phyloP scores from a whole-genome alignment of 1,140 invertebrate species.

The Pogonomyrmex californicus region DNA sequence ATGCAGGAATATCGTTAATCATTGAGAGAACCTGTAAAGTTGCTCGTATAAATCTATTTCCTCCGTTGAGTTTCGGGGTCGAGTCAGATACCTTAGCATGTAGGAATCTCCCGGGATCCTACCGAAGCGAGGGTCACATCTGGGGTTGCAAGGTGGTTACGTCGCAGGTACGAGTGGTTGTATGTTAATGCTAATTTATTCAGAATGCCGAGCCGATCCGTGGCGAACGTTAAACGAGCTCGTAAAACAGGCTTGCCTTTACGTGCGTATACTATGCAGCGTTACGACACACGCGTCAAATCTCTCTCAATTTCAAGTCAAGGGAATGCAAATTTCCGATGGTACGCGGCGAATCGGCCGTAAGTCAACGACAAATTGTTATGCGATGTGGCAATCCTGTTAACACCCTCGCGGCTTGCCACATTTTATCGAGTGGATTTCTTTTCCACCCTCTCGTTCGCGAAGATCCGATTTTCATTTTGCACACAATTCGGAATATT shows the following conservation, averaged over 20 bases:
- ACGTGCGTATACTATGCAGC: background rate
- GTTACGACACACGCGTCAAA: constrained; percentile 32
- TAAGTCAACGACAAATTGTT: constrained; percentile 67
- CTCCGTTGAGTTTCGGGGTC: constrained; percentile 36
- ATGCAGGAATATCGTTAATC: constrained; percentile 16
- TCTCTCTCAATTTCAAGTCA: background rate
- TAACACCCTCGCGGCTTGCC: constrained; percentile 3
- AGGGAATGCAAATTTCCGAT: constrained; percentile 65
- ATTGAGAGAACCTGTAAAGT: constrained; percentile 38
- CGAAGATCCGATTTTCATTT: constrained; percentile 9
- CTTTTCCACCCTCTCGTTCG: constrained; percentile 13
- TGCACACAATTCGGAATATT: background rate
- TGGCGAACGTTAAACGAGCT: constrained; percentile 60
- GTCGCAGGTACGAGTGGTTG: background rate
- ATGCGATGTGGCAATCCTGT: background rate
- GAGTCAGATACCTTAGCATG: constrained; percentile 13
- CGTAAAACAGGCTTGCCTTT: constrained; percentile 64
- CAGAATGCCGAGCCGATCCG: constrained; percentile 60
- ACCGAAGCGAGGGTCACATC: constrained; percentile 32
- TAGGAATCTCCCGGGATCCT: constrained; percentile 13
- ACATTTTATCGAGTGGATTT: background rate
- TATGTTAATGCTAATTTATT: constrained; percentile 75
- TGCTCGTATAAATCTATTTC: constrained; percentile 47
- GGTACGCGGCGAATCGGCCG: background rate
- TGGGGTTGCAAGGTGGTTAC: constrained; percentile 35